A percentile compares a stretch with the other conserved stretches of the same genome.
phyloP scores from a whole-genome alignment of 2,888 invertebrate species.

The Sphecodes monilicornis region DNA sequence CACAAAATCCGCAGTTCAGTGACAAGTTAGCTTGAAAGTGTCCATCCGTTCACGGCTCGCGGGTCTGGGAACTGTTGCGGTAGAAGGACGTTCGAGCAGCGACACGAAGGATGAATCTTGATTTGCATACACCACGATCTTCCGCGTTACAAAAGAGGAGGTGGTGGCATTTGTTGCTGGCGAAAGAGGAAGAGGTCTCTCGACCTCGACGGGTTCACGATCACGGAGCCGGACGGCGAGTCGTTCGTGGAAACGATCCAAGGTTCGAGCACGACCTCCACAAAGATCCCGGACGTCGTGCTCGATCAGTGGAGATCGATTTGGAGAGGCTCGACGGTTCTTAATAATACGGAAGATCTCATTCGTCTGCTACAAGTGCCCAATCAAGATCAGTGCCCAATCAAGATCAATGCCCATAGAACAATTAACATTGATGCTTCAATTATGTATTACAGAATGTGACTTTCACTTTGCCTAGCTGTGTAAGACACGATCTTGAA shows the following conservation, averaged over 20 bases:
- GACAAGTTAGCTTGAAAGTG: slow-evolving; percentile 2
- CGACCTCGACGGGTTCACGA: slow-evolving; percentile 58
- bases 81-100: slow-evolving; percentile 9
- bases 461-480: neutral
- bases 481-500: neutral
- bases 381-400: neutral
- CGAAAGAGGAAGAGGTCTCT: slow-evolving; percentile 20
- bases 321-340: neutral
- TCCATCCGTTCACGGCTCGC: slow-evolving; percentile 21
- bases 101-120: slow-evolving; percentile 18
- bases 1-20: neutral
- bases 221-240: slow-evolving; percentile 30
- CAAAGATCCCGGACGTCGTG: slow-evolving; percentile 32
- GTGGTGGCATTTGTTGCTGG: slow-evolving; percentile 21
- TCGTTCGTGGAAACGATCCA: slow-evolving; percentile 38
- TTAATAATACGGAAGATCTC: neutral
- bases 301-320: neutral
- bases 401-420: neutral
- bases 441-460: neutral
- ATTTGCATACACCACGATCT: slow-evolving; percentile 13
- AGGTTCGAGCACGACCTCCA: slow-evolving; percentile 51
- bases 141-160: slow-evolving; percentile 14
- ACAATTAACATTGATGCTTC: neutral
- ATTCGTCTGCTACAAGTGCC: neutral
- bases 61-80: neutral